phyloP scores from a whole-genome alignment of 2,888 invertebrate species.

The Caenorhabditis sinica region DNA sequence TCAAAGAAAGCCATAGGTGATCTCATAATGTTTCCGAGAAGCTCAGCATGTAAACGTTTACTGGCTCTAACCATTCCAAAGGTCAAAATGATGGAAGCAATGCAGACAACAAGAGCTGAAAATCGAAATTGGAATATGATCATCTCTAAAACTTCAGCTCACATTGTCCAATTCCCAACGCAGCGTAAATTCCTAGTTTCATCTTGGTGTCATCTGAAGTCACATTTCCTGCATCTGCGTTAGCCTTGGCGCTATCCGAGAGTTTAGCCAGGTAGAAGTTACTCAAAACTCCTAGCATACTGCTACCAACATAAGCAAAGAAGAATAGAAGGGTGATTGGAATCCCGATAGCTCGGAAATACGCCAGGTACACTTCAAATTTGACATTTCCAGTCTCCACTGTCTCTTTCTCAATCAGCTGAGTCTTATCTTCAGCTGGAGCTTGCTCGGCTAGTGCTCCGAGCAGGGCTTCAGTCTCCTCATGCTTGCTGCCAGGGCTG shows the following conservation, averaged over 20 bases:
- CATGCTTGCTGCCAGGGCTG: conserved; percentile 40
- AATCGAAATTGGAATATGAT: too few species aligned
- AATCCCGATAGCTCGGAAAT: conserved; percentile 91
- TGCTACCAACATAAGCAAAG: conserved; percentile 82
- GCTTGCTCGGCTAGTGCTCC: conserved; percentile 36
- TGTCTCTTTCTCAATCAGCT: conserved; percentile 92
- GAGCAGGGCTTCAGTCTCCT: conserved; percentile 67
- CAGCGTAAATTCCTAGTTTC: conserved; percentile 85
- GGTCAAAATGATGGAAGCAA: conserved; percentile 82
- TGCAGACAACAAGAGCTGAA: conserved; percentile 79
- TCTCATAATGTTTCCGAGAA: conserved; percentile 83
- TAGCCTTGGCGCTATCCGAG: conserved; percentile 81
- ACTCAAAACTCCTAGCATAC: conserved; percentile 77
- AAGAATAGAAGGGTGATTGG: conserved; percentile 90
- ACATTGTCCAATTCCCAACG: conserved; percentile 84
- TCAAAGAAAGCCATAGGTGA: conserved; percentile 85
- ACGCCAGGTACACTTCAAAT: conserved; percentile 92
- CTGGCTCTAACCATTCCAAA: conserved; percentile 84
- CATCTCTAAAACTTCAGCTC: conserved; percentile 6
- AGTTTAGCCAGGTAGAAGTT: conserved; percentile 83
- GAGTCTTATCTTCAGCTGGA: conserved; percentile 71
- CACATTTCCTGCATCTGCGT: conserved; percentile 65
- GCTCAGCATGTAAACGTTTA: conserved; percentile 81
- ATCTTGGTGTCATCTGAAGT: conserved; percentile 67
- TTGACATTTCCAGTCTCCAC: conserved; percentile 93